Percentiles rank a stretch among this genome's conserved stretches.
These are phyloP conservation scores for Limenitis camilla DNA, from an alignment of 2,888 invertebrate species.

Conservation along the genomic window DNA sequence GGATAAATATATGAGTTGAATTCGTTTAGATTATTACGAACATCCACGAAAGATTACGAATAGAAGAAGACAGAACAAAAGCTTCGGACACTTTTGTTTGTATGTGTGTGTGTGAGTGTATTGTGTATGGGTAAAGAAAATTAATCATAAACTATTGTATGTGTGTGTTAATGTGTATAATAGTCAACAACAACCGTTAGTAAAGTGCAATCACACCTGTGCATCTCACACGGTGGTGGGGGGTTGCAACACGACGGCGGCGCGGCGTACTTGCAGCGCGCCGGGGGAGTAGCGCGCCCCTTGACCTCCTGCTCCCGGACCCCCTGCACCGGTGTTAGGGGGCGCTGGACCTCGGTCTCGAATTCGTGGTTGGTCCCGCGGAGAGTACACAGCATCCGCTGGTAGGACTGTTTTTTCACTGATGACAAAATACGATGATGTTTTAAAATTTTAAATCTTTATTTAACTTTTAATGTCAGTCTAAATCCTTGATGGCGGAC, in stretches of 20 bases:
- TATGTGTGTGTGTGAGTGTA: no score
- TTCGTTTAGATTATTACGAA: no score
- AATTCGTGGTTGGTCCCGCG: slow-evolving; percentile 56
- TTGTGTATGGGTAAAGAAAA: no score
- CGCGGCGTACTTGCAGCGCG: slow-evolving; percentile 84
- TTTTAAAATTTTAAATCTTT: no score
- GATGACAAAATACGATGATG: no score
- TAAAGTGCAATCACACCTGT: slow-evolving; percentile 29
- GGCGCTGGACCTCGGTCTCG: slow-evolving; percentile 79
- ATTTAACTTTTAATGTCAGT: no score
- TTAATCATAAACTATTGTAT: no score
- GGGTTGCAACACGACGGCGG: slow-evolving; percentile 90
- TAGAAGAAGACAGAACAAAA: no score
- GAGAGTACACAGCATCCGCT: slow-evolving; percentile 83
- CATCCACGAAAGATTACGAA: no score
- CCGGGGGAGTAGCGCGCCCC: slow-evolving; percentile 82
- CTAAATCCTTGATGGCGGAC: neutral
- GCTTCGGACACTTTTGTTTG: no score
- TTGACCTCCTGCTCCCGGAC: slow-evolving; percentile 77
- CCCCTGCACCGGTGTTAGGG: slow-evolving; percentile 69
- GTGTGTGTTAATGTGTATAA: neutral
- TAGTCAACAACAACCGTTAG: slow-evolving; percentile 8
- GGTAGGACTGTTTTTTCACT: slow-evolving; percentile 56
- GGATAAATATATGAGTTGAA: no score
- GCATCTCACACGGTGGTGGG: slow-evolving; percentile 70